Evolutionary conservation across 2,888 invertebrate genomes (phyloP).

Genomic region (Melieria picta): DNA sequence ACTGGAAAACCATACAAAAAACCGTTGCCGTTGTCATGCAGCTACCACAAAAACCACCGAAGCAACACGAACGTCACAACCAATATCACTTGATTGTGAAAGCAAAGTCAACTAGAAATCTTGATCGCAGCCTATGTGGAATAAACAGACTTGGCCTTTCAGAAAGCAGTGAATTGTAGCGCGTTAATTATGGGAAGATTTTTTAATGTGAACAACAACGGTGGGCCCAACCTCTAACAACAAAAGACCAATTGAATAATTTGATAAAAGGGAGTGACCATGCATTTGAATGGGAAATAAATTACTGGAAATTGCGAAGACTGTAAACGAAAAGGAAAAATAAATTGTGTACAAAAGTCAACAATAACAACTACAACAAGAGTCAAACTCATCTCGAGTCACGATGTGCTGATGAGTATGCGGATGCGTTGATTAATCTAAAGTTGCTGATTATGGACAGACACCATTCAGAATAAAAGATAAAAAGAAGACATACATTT

Average conservation of each 20-base stretch:
- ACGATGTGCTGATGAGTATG: not conserved
- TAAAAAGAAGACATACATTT: not conserved
- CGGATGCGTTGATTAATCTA: not conserved
- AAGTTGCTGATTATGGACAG: not conserved
- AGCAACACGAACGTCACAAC: no score
- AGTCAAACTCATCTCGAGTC: not conserved
- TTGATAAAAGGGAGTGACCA: conserved; percentile 6
- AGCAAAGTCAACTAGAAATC: no score
- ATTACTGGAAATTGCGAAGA: conserved; percentile 2
- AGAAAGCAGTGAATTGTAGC: not conserved
- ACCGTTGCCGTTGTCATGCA: no score
- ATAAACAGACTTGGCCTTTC: no score
- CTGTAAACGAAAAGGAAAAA: no score
- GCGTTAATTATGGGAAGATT: conserved; percentile 4
- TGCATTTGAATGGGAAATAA: conserved; percentile 2
- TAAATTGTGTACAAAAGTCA: no score
- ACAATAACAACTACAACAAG: no score
- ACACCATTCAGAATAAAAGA: not conserved
- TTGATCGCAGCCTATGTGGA: no score
- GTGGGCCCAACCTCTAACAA: not conserved
- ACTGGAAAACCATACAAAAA: no score
- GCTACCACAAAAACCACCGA: no score
- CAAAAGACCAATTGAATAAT: conserved; percentile 1
- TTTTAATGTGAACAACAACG: not conserved
- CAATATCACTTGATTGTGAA: no score